Base-by-base conservation (phyloP, 2,113 vertebrate species). In the Odontophorus gujanensis region DNA sequence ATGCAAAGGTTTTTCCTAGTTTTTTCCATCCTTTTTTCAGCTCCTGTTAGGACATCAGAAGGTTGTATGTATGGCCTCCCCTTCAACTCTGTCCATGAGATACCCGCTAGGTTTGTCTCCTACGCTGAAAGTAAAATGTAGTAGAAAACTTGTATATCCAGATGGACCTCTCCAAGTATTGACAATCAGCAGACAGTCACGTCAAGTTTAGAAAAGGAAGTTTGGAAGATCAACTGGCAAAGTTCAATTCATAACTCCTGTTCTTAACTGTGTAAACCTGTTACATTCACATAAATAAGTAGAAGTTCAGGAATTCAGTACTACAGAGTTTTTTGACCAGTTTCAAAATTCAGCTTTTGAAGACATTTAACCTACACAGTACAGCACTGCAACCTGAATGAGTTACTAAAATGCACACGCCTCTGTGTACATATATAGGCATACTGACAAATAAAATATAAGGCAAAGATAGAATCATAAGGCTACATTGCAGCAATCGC, bases 401-500 rank as follows among this genome's bases (percentile, higher is more conserved):
- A 78, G 30, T 83, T 68, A 63, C 38, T 42, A 65, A 66, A 81
- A 76, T 20, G 22, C 38, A 68, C 18, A 62, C 5, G 24, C 3
- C 7, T 58, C 3, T 69, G 4, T 85, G 6, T 47, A 18, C 14
- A 8, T 53, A 43, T 6, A 40, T 24, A 47, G 2, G 9, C 21
- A 59, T 67, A 20, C 3, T 15, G 17, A 36, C 21, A 18, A 61
- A 26, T 74, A 22, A 82, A 90, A 55, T 43, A 6, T 2, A 61
- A 25, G 15, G 7, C 25, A 71, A 86, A 95, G 81, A 81, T 42
- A 73, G 78, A 91, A 61, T 71, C 45, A 72, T 90, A 90, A 95
- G 74, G 7, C 18, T 75, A 75, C 28, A 72, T 86, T 38, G 66
- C 57, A 55, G 12, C 1, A 11, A 81, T 53, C 16, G 84, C 45